A percentile compares a stretch with the other conserved stretches of the same genome.
phyloP scores from a whole-genome alignment of 2,888 invertebrate genomes.

The Idaea biselata region DNA sequence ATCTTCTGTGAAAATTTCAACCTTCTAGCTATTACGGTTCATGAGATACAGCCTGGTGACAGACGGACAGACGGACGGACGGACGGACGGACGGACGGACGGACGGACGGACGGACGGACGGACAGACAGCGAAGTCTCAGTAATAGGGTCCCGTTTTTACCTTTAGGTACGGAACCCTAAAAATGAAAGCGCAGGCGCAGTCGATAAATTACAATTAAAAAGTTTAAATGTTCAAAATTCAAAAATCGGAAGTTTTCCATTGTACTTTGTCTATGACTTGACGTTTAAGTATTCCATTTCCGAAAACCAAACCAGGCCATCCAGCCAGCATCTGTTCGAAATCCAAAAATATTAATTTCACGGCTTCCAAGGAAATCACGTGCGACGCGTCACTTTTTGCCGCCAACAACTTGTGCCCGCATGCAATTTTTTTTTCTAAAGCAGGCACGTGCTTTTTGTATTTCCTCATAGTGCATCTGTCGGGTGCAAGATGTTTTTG shows the following conservation, averaged over 20 bases:
- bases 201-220: not conserved
- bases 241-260: not conserved
- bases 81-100: too few relatives aligned
- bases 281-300: conserved; percentile 1
- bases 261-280: not conserved
- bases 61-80: too few relatives aligned
- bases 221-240: not conserved
- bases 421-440: conserved; percentile 62
- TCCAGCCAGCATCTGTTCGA: conserved; percentile 5
- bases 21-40: too few relatives aligned
- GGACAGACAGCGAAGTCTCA: too few relatives aligned
- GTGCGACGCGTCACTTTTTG: conserved; percentile 53
- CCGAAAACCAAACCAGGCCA: not conserved
- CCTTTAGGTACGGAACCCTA: too few relatives aligned
- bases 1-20: too few relatives aligned
- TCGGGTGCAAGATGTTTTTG: conserved; percentile 73
- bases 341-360: conserved; percentile 57
- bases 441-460: conserved; percentile 74
- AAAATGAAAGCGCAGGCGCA: not conserved
- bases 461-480: conserved; percentile 74
- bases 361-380: conserved; percentile 62
- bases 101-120: too few relatives aligned
- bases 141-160: too few relatives aligned
- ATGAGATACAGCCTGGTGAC: too few relatives aligned
- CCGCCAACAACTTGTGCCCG: conserved; percentile 74